A percentile compares a stretch with the other conserved stretches of the same genome.
These are phyloP conservation scores for Musca vetustissima DNA, from an alignment of 1,140 invertebrate species.

Conservation along the genomic window DNA sequence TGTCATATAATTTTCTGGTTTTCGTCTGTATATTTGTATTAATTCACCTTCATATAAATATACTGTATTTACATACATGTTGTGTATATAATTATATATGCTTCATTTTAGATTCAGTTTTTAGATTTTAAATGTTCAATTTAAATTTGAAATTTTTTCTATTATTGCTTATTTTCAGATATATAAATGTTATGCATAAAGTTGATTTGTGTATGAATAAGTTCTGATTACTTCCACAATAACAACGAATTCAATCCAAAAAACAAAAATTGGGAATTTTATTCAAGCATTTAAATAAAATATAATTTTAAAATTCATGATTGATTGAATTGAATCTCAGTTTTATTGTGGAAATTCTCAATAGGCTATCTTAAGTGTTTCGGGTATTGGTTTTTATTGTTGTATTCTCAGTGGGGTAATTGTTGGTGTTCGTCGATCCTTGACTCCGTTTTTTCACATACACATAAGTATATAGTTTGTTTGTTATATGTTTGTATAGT, in stretches of 20 bases:
- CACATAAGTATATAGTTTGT: background rate
- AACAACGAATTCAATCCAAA: too few species aligned
- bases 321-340: background rate
- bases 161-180: constrained; percentile 23
- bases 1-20: background rate
- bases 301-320: background rate
- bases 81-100: too few species aligned
- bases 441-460: background rate
- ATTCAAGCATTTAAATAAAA: background rate
- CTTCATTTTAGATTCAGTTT: background rate
- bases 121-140: background rate
- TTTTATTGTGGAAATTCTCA: background rate
- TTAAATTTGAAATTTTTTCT: constrained; percentile 15
- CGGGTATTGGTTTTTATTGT: constrained; percentile 12
- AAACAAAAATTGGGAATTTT: too few species aligned
- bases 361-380: background rate
- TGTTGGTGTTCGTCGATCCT: constrained; percentile 2
- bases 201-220: background rate
- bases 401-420: constrained; percentile 12
- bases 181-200: constrained; percentile 19
- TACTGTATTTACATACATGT: too few species aligned
- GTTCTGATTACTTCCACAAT: too few species aligned
- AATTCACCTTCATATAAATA: too few species aligned
- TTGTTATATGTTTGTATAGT: too few species aligned
- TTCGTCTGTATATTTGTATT: background rate